phyloP scores from a whole-genome alignment of 2,113 vertebrate species.

The Nannospalax galili region DNA sequence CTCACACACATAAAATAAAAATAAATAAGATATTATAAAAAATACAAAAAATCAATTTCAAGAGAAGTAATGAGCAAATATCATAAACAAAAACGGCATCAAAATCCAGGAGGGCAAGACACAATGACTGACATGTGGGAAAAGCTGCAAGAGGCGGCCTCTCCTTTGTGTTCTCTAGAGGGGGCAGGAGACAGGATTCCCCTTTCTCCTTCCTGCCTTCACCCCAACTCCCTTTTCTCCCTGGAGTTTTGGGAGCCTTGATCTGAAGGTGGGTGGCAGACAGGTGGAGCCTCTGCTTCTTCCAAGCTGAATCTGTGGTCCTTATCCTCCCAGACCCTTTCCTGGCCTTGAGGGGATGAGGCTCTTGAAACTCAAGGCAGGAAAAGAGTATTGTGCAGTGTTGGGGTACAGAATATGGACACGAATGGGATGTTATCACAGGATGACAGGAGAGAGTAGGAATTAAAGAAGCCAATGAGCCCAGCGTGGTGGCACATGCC shows the following conservation, averaged over 20 bases:
- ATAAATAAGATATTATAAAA: too few relatives aligned
- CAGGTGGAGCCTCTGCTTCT: background rate
- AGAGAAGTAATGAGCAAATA: background rate
- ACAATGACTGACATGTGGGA: background rate
- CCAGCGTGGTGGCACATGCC: too few relatives aligned
- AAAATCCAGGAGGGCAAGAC: rapidly evolving
- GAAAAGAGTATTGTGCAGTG: rapidly evolving
- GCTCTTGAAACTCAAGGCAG: background rate
- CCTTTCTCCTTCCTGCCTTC: background rate
- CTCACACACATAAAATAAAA: too few relatives aligned
- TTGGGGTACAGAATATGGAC: background rate
- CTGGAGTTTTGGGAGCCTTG: background rate
- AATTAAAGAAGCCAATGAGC: background rate
- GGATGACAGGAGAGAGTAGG: background rate
- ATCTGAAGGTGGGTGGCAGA: background rate
- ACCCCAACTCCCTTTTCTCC: background rate
- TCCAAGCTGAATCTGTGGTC: background rate
- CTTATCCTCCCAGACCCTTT: background rate
- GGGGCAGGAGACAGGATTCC: rapidly evolving
- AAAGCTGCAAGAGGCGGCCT: too few relatives aligned
- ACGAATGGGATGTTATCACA: background rate
- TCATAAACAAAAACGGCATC: background rate
- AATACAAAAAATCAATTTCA: background rate
- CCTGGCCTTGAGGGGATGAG: rapidly evolving
- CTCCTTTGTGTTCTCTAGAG: background rate